phyloP scores from a whole-genome alignment of 2,888 invertebrate species.

The Enchytraeus crypticus region DNA sequence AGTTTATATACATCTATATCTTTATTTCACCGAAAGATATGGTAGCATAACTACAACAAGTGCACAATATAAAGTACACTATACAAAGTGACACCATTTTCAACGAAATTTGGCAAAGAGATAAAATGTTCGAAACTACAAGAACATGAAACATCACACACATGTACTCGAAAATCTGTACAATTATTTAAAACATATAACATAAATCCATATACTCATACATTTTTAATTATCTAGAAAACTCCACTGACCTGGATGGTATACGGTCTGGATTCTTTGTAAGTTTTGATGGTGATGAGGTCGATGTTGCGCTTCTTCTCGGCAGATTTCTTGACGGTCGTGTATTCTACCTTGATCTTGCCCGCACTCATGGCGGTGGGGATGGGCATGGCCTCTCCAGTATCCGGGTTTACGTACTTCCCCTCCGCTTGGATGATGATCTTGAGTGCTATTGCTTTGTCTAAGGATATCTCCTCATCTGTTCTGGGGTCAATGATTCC shows the following conservation, averaged over 20 bases:
- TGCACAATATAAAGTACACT: too few relatives aligned
- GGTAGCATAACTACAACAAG: too few relatives aligned
- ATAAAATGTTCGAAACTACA: too few relatives aligned
- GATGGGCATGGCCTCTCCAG: constrained; percentile 29
- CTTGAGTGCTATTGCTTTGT: constrained; percentile 20
- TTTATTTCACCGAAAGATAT: too few relatives aligned
- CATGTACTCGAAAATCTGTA: too few relatives aligned
- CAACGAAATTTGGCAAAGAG: too few relatives aligned
- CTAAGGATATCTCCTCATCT: constrained; percentile 21
- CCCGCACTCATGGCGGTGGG: constrained; percentile 43
- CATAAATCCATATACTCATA: not conserved
- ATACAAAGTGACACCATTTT: too few relatives aligned
- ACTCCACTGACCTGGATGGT: constrained; percentile 20
- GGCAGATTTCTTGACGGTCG: constrained; percentile 36
- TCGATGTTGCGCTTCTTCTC: constrained; percentile 43
- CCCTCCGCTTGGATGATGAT: constrained; percentile 25
- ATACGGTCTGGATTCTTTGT: constrained; percentile 36
- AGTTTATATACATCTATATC: too few relatives aligned
- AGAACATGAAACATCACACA: too few relatives aligned
- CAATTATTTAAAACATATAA: too few relatives aligned
- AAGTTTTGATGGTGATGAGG: constrained; percentile 42
- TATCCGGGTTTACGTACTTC: constrained; percentile 21
- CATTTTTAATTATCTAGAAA: too few relatives aligned
- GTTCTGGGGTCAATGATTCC: constrained; percentile 21
- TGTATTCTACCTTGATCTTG: constrained; percentile 34